Evolutionary conservation across 2,888 invertebrate species (phyloP).

Genomic region (Xanthia icteritia): DNA sequence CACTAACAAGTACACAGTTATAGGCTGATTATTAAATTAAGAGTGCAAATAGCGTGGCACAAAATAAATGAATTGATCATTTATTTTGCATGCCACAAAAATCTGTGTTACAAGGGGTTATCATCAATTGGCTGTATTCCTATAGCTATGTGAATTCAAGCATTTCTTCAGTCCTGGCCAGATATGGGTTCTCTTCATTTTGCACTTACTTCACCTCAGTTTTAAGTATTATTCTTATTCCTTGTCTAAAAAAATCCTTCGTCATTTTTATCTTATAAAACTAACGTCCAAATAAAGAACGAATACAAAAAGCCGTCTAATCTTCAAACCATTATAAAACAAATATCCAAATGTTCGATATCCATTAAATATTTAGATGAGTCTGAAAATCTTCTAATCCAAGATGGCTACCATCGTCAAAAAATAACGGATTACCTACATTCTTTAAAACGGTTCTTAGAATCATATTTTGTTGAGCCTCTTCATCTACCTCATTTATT

Average conservation of each 20-base stretch:
- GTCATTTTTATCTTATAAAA: background rate
- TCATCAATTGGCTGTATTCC: background rate
- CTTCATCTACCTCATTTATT: constrained; percentile 7
- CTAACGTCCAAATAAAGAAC: background rate
- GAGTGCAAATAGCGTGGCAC: background rate
- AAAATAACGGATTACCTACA: constrained; percentile 33
- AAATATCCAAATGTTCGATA: background rate
- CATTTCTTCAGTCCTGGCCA: background rate
- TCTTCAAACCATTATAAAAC: constrained; percentile 2
- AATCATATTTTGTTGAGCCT: constrained; percentile 18
- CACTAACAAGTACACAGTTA: background rate
- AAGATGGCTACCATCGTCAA: constrained; percentile 4
- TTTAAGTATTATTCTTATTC: background rate
- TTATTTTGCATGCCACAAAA: background rate
- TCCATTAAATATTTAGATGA: constrained; percentile 31
- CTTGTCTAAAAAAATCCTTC: background rate
- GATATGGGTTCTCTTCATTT: background rate
- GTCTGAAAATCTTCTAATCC: constrained; percentile 19
- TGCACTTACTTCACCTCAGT: background rate
- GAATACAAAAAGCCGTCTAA: background rate
- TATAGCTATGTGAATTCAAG: background rate
- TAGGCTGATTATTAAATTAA: background rate
- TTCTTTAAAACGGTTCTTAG: constrained; percentile 15
- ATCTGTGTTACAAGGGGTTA: background rate
- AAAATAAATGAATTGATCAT: background rate